These are phyloP conservation scores for Callorhinus ursinus DNA, from an alignment of 2,113 vertebrate species.

Conservation along the genomic window DNA sequence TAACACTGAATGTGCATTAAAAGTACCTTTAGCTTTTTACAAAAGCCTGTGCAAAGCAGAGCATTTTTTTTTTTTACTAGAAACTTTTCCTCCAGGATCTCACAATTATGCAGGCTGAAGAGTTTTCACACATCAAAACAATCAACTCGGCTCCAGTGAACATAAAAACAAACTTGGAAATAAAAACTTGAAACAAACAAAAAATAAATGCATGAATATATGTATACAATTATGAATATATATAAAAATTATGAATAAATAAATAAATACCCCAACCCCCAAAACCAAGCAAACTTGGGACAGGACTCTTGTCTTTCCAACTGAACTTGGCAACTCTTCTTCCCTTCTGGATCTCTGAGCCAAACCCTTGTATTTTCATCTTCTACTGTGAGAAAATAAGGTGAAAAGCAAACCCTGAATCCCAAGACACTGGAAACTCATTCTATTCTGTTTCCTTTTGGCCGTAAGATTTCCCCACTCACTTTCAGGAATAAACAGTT, in stretches of 20 bases:
- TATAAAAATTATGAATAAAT: not conserved
- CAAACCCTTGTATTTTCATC: conserved; percentile 42
- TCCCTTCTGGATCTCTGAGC: conserved; percentile 32
- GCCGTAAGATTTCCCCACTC: conserved; percentile 59
- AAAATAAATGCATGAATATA: not conserved
- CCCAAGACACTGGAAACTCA: conserved; percentile 58
- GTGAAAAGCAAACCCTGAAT: conserved; percentile 63
- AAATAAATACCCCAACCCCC: not conserved
- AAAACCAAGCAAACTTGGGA: conserved; percentile 8
- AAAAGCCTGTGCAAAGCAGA: not conserved
- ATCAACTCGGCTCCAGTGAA: not conserved
- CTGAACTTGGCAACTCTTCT: conserved; percentile 2
- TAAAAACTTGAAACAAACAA: not conserved
- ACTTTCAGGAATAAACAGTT: conserved; percentile 67
- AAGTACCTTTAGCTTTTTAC: not conserved
- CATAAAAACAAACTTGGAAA: conserved; percentile 36
- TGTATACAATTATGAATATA: not conserved
- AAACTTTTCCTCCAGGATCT: not conserved
- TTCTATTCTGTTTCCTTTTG: conserved; percentile 65
- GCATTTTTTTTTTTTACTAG: not conserved
- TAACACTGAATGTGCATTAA: not conserved
- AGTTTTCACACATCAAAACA: conserved; percentile 48
- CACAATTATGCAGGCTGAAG: conserved; percentile 27
- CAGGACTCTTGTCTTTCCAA: conserved; percentile 52
- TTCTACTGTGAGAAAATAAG: conserved; percentile 54